phyloP scores from a whole-genome alignment of 2,888 invertebrate species.

The Troides oblongomaculatus region DNA sequence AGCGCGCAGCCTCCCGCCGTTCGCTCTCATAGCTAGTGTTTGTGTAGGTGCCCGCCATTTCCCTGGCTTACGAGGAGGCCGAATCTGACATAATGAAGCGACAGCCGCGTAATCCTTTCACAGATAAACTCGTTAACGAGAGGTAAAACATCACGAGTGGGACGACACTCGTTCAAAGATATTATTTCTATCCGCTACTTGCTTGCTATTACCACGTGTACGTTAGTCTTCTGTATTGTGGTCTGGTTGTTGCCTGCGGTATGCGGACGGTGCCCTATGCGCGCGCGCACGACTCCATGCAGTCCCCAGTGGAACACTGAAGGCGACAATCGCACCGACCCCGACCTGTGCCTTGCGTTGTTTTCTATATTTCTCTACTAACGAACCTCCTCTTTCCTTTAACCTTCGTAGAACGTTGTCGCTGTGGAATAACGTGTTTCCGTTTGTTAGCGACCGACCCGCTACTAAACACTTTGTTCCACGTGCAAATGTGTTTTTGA shows the following conservation, averaged over 20 bases:
- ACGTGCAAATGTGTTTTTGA: slow-evolving; percentile 53
- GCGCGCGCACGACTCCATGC: slow-evolving; percentile 51
- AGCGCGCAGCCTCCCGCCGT: slow-evolving; percentile 37
- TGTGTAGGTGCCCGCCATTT: slow-evolving; percentile 96
- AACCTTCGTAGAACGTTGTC: slow-evolving; percentile 67
- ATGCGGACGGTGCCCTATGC: slow-evolving; percentile 59
- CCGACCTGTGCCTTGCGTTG: slow-evolving; percentile 73
- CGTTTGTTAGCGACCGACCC: slow-evolving; percentile 21
- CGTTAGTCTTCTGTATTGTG: slow-evolving; percentile 69
- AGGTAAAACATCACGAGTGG: slow-evolving; percentile 85
- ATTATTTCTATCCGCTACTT: slow-evolving; percentile 76
- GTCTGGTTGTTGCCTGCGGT: slow-evolving; percentile 75
- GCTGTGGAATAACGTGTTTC: slow-evolving; percentile 66
- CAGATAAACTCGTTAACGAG: slow-evolving; percentile 99
- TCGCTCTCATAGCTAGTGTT: slow-evolving; percentile 77
- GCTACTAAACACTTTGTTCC: slow-evolving; percentile 64
- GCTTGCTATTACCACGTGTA: slow-evolving; percentile 75
- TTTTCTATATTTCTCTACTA: slow-evolving; percentile 64
- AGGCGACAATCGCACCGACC: slow-evolving; percentile 76
- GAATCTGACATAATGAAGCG: slow-evolving; percentile 99
- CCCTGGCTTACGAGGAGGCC: slow-evolving; percentile 98
- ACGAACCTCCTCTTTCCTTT: slow-evolving; percentile 61
- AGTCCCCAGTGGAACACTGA: slow-evolving; percentile 57
- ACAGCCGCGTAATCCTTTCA: slow-evolving; percentile 97
- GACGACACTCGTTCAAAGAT: slow-evolving; percentile 63